These are phyloP conservation scores for Oceanodroma leucorhoa DNA, from an alignment of 2,797 vertebrate genomes.

Conservation along the genomic window DNA sequence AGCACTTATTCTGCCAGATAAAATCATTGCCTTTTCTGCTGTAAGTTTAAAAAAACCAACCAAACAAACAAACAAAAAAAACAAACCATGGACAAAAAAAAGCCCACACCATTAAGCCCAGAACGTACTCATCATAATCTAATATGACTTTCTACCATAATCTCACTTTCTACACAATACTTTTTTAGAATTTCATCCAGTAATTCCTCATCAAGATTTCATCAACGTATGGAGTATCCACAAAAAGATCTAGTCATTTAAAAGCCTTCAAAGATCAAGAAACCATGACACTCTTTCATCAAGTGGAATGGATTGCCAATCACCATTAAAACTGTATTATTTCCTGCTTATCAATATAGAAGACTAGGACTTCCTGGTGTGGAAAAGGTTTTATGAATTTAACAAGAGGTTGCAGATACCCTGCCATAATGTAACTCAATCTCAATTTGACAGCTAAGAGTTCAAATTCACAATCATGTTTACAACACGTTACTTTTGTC, in stretches of 20 bases:
- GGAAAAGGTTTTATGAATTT: neutral
- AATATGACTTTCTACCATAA: neutral
- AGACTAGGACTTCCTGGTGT: neutral
- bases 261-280: neutral
- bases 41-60: neutral
- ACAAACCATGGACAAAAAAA: neutral
- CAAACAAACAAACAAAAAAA: no score
- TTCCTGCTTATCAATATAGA: neutral
- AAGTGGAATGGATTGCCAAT: neutral
- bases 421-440: neutral
- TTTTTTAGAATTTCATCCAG: neutral
- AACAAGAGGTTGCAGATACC: neutral
- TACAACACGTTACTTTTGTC: neutral
- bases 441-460: neutral
- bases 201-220: neutral
- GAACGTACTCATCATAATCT: neutral
- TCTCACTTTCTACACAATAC: neutral
- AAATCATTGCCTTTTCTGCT: neutral
- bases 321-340: neutral
- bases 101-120: neutral
- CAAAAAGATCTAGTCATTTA: neutral
- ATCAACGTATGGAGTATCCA: neutral
- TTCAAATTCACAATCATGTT: neutral
- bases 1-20: neutral
- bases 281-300: neutral